Percentiles rank a stretch among this genome's conserved stretches.
Conservation (phyloP, 2,888 invertebrate species). For the Andrena flavipes region DNA sequence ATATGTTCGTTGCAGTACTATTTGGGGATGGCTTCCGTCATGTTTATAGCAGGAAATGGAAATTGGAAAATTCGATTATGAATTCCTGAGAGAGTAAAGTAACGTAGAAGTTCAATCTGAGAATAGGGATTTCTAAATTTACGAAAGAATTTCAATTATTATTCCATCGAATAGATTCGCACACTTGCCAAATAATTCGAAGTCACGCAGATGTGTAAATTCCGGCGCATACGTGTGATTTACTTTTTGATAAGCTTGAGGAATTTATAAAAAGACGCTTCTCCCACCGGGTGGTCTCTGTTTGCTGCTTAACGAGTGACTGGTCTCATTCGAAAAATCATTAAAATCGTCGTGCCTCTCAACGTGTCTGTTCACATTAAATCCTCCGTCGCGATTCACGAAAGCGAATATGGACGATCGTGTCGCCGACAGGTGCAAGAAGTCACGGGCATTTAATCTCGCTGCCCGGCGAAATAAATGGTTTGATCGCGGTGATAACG, state of each 20-base stretch:
- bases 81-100: too few relatives aligned
- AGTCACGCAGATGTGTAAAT: too few relatives aligned
- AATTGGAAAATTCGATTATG: too few relatives aligned
- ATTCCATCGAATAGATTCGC: too few relatives aligned
- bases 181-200: too few relatives aligned
- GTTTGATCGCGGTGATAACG: slow-evolving; percentile 57
- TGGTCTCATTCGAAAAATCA: neutral
- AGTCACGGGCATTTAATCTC: slow-evolving; percentile 51
- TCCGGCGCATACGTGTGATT: neutral
- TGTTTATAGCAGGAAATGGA: too few relatives aligned
- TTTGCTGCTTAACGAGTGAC: neutral
- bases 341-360: neutral
- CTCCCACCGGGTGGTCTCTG: neutral
- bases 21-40: too few relatives aligned
- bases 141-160: too few relatives aligned
- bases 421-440: slow-evolving; percentile 40
- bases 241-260: neutral
- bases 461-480: slow-evolving; percentile 49
- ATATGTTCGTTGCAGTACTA: too few relatives aligned
- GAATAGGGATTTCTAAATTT: too few relatives aligned
- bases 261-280: neutral
- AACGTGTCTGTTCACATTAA: neutral
- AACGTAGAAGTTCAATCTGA: too few relatives aligned
- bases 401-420: neutral
- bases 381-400: neutral